phyloP scores from a whole-genome alignment of 2,113 vertebrate species.

The Mastomys coucha region DNA sequence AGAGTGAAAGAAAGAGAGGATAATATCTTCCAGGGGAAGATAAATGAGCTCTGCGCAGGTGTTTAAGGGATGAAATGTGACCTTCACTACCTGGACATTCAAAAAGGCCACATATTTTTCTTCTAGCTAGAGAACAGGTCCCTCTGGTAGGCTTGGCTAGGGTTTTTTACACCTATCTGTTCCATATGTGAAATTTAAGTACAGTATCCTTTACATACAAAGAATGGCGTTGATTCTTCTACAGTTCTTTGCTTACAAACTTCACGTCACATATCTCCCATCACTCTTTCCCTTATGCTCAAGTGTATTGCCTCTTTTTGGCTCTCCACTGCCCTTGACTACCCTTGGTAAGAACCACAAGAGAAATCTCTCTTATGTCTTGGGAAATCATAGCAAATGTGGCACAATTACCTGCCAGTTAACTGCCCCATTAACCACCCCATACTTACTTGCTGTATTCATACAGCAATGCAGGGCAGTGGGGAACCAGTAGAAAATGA shows the following conservation, averaged over 20 bases:
- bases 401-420: background rate
- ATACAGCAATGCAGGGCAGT: background rate
- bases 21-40: background rate
- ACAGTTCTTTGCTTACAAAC: background rate
- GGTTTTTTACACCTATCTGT: background rate
- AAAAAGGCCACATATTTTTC: background rate
- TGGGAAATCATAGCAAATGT: background rate
- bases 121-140: background rate
- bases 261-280: background rate
- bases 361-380: background rate
- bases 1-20: background rate
- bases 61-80: background rate
- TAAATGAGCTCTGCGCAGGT: background rate
- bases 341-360: background rate
- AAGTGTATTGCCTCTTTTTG: background rate
- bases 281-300: background rate
- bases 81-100: background rate
- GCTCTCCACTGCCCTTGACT: background rate
- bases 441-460: background rate
- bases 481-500: background rate
- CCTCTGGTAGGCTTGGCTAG: background rate
- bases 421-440: background rate
- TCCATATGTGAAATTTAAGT: background rate
- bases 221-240: background rate
- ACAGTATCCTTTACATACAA: background rate